Evolutionary conservation across 2,113 vertebrate genomes (phyloP).

Genomic region (Tinamus guttatus): DNA sequence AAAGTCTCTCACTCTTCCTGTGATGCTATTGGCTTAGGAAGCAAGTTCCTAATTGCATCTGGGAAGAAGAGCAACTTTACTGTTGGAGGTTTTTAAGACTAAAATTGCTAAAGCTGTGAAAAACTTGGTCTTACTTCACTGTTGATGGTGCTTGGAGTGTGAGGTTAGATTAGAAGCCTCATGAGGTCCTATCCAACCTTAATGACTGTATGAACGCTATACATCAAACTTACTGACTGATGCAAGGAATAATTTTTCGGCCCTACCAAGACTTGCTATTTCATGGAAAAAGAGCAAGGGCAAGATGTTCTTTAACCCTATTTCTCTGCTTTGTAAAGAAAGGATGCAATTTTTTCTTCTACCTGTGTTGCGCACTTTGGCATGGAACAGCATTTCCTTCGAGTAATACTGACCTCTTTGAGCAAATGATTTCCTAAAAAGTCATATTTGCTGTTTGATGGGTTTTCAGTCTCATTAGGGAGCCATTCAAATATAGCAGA

Average conservation of each 20-base stretch:
- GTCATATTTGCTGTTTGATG: neutral
- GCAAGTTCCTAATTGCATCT: neutral
- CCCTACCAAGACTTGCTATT: neutral
- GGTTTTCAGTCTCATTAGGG: constrained; percentile 5
- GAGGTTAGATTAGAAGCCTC: neutral
- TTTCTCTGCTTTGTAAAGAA: neutral
- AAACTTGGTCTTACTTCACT: neutral
- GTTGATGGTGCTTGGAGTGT: neutral
- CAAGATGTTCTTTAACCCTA: neutral
- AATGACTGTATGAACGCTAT: neutral
- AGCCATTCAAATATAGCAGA: neutral
- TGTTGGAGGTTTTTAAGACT: neutral
- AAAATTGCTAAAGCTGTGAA: neutral
- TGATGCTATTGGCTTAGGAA: neutral
- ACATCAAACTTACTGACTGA: neutral
- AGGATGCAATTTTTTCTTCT: neutral
- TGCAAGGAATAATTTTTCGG: neutral
- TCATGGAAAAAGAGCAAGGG: neutral
- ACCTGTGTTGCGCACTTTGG: neutral
- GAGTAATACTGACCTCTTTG: neutral
- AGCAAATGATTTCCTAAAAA: constrained; percentile 18
- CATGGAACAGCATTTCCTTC: neutral
- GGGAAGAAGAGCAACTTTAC: neutral
- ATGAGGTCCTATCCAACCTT: neutral
- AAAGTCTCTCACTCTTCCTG: neutral